Conservation (phyloP, 2,888 invertebrate genomes). For the Tenthredo scrophulariae region DNA sequence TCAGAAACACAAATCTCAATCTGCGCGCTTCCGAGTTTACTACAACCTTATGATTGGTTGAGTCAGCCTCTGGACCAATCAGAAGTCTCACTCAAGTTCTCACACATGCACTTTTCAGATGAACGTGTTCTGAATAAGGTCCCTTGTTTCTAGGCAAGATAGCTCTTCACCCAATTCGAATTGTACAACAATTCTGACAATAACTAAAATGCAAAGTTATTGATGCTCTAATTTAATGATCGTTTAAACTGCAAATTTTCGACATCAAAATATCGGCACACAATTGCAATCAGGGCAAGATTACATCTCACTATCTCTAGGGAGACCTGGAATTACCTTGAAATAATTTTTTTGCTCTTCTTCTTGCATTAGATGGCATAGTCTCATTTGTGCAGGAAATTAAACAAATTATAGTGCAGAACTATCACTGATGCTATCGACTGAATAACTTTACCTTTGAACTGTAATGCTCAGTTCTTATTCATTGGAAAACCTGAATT, state of each 20-base stretch:
- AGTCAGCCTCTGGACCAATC: not conserved
- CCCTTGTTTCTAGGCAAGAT: not conserved
- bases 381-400: no score
- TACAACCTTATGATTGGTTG: not conserved
- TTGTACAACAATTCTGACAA: not conserved
- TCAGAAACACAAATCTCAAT: conserved; percentile 7
- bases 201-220: not conserved
- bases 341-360: not conserved
- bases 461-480: not conserved
- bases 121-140: no score
- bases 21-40: not conserved
- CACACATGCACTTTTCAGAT: not conserved
- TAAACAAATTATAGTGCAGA: not conserved
- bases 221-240: not conserved
- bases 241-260: not conserved
- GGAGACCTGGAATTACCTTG: not conserved
- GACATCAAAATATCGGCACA: not conserved
- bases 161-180: not conserved
- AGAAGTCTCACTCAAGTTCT: not conserved
- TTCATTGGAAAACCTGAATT: not conserved
- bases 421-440: not conserved
- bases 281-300: no score
- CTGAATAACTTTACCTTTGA: no score
- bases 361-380: no score
- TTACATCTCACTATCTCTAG: not conserved